These are phyloP conservation scores for Trachops cirrhosus DNA, from an alignment of 2,797 vertebrate genomes.

Conservation along the genomic window DNA sequence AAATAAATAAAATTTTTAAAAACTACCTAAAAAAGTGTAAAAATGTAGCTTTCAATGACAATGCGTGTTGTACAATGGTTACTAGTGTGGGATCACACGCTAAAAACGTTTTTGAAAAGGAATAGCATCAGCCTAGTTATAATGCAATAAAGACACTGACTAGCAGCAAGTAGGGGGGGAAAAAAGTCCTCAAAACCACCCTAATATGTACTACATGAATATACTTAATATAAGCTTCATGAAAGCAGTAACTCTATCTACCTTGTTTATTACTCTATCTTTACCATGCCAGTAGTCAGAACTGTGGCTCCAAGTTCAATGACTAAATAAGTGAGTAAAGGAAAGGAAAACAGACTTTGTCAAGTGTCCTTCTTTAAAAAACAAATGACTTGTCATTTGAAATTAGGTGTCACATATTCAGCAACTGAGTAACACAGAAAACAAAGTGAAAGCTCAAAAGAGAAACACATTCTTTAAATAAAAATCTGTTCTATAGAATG, in stretches of 20 bases:
- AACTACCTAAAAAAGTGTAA: neutral
- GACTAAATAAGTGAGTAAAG: neutral
- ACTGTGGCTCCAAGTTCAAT: neutral
- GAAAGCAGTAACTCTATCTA: neutral
- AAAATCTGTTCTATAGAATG: neutral
- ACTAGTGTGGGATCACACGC: neutral
- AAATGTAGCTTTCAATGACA: neutral
- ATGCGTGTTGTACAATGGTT: neutral
- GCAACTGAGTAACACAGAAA: constrained; percentile 21
- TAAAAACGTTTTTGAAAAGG: neutral
- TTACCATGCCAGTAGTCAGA: neutral
- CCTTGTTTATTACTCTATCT: neutral
- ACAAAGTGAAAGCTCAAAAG: neutral
- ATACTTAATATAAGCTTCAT: neutral
- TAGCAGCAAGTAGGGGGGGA: neutral
- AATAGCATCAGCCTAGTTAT: neutral
- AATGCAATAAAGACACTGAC: neutral
- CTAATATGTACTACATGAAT: neutral
- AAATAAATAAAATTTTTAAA: neutral
- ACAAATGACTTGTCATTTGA: neutral
- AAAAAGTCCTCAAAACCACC: neutral
- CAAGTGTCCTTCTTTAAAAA: neutral
- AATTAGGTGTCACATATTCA: neutral
- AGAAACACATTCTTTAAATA: neutral
- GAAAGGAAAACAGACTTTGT: neutral